phyloP scores from a whole-genome alignment of 2,888 invertebrate species.

The Spilosoma lubricipeda region DNA sequence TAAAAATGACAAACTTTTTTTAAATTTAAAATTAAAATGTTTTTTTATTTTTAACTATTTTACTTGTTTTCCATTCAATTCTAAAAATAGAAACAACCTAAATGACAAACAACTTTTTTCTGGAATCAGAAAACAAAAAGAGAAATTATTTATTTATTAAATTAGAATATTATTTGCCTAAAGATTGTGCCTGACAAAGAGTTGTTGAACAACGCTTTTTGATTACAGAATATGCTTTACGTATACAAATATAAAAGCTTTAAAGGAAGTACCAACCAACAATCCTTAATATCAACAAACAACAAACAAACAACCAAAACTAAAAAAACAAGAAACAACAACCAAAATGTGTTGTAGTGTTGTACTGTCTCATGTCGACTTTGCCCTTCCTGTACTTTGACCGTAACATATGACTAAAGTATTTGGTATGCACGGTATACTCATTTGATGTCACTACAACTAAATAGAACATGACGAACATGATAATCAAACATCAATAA shows the following conservation, averaged over 20 bases:
- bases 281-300: no score
- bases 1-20: no score
- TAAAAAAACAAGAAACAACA: no score
- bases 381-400: slow-evolving; percentile 17
- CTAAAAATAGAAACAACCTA: no score
- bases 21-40: no score
- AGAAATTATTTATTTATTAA: no score
- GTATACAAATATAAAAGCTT: background rate
- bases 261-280: background rate
- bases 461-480: slow-evolving; percentile 19
- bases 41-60: no score
- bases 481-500: slow-evolving; percentile 8
- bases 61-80: no score
- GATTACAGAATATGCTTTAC: background rate
- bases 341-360: no score
- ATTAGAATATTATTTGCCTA: background rate
- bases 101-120: no score
- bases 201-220: background rate
- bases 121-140: no score
- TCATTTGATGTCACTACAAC: slow-evolving; percentile 14
- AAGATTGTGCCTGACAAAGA: background rate
- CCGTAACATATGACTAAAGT: slow-evolving; percentile 7
- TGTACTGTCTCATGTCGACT: slow-evolving; percentile 4
- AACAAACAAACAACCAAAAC: no score
- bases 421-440: slow-evolving; percentile 14